phyloP scores from a whole-genome alignment of 2,888 invertebrate species.

The Lordiphosa andalusiaca region DNA sequence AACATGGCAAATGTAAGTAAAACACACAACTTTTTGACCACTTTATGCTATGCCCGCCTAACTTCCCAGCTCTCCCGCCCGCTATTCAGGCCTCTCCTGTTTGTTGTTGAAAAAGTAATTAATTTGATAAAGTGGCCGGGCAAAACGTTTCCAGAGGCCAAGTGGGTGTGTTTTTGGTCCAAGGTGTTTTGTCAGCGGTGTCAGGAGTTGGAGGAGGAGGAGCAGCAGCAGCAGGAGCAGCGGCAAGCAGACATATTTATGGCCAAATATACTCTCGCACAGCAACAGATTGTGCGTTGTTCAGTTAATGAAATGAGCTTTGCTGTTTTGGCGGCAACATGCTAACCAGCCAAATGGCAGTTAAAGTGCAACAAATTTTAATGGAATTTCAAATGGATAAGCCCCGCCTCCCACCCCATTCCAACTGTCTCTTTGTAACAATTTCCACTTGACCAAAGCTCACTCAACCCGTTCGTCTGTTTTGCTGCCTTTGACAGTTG shows the following conservation, averaged over 20 bases:
- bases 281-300: constrained; percentile 67
- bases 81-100: constrained; percentile 24
- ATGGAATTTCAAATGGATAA: constrained; percentile 67
- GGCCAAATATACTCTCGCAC: constrained; percentile 34
- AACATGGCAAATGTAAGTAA: constrained; percentile 54
- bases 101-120: constrained; percentile 72
- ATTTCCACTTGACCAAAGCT: constrained; percentile 59
- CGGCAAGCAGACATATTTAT: constrained; percentile 33
- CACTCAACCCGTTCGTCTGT: constrained; percentile 38
- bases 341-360: constrained; percentile 19
- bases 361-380: constrained; percentile 58
- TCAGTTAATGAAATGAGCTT: constrained; percentile 65
- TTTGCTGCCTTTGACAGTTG: constrained; percentile 54
- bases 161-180: constrained; percentile 14
- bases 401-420: constrained; percentile 5
- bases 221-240: neutral
- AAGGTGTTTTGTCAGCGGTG: constrained; percentile 48
- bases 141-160: constrained; percentile 31
- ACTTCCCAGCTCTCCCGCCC: neutral
- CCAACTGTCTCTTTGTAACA: constrained; percentile 28
- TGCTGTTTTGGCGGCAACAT: constrained; percentile 21
- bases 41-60: constrained; percentile 13
- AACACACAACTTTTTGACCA: constrained; percentile 56
- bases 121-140: constrained; percentile 69
- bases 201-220: neutral